Conservation (phyloP, 2,888 invertebrate genomes). For the Apamea crenata region DNA sequence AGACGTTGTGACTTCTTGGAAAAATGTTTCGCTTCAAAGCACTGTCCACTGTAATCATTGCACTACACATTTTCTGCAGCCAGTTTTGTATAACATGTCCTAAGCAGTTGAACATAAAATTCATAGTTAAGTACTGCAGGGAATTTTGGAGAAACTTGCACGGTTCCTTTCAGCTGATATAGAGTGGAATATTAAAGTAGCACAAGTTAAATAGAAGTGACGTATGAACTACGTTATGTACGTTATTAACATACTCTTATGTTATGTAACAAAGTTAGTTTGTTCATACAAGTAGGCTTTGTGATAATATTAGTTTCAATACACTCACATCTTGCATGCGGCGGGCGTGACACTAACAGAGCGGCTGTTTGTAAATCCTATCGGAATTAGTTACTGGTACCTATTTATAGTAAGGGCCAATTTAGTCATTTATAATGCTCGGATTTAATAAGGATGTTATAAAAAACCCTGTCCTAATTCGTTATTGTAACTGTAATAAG, state of each 20-base stretch:
- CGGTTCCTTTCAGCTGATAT: constrained; percentile 8
- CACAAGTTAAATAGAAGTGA: constrained; percentile 12
- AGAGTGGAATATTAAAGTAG: constrained; percentile 8
- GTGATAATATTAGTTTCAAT: constrained; percentile 46
- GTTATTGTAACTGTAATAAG: neutral
- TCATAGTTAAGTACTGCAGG: neutral
- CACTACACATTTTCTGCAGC: neutral
- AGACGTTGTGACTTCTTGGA: neutral
- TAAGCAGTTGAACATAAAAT: neutral
- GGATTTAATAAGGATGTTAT: neutral
- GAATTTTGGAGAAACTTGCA: neutral
- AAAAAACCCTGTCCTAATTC: neutral
- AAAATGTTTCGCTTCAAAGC: neutral
- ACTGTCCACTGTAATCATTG: neutral
- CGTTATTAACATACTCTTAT: neutral
- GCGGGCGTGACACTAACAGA: neutral
- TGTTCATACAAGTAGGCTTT: constrained; percentile 29
- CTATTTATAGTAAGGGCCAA: neutral
- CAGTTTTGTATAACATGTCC: neutral
- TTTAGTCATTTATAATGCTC: neutral
- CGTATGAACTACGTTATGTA: neutral
- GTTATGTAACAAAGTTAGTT: constrained; percentile 10
- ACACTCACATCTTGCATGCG: constrained; percentile 30
- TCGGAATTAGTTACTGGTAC: neutral
- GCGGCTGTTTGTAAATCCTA: neutral